A percentile compares a stretch with the other conserved stretches of the same genome.
phyloP scores from a whole-genome alignment of 64 coral and sea anemone species.

The Anthopleura sola region DNA sequence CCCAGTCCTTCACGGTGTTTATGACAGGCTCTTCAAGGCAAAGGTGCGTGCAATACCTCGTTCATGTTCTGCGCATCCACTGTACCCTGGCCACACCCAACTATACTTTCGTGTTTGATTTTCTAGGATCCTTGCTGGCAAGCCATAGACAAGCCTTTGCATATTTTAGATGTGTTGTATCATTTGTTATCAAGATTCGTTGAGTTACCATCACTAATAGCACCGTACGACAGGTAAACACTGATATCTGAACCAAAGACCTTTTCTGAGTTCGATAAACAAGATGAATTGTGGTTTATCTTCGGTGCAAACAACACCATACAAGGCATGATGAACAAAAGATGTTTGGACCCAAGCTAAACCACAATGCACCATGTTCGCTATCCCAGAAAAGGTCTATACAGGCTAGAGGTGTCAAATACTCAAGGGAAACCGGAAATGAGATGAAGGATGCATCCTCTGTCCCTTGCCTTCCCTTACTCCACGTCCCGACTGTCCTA shows the following conservation, averaged over 20 bases:
- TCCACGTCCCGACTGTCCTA: too few relatives aligned
- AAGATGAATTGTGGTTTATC: too few relatives aligned
- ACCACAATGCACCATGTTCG: too few relatives aligned
- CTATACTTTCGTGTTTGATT: neutral
- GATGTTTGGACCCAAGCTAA: too few relatives aligned
- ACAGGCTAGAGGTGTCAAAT: too few relatives aligned
- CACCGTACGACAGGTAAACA: slow-evolving; percentile 83
- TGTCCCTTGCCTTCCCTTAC: too few relatives aligned
- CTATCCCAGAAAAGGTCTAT: too few relatives aligned
- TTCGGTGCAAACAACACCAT: too few relatives aligned
- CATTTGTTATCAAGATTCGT: slow-evolving; percentile 77
- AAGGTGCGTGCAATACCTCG: slow-evolving; percentile 44
- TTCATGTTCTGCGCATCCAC: neutral
- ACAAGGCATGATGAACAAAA: too few relatives aligned
- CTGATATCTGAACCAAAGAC: neutral
- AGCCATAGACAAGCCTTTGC: slow-evolving; percentile 71
- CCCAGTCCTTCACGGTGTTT: slow-evolving; percentile 88
- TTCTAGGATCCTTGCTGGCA: slow-evolving; percentile 89
- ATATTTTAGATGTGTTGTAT: slow-evolving; percentile 90
- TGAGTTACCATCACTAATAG: slow-evolving; percentile 63
- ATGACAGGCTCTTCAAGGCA: slow-evolving; percentile 86
- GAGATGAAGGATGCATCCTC: too few relatives aligned
- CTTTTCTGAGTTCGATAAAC: too few relatives aligned
- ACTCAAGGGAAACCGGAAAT: too few relatives aligned
- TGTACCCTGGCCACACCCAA: neutral